Evolutionary conservation across 2,888 invertebrate genomes (phyloP).

Genomic region (Idaea dimidiata): DNA sequence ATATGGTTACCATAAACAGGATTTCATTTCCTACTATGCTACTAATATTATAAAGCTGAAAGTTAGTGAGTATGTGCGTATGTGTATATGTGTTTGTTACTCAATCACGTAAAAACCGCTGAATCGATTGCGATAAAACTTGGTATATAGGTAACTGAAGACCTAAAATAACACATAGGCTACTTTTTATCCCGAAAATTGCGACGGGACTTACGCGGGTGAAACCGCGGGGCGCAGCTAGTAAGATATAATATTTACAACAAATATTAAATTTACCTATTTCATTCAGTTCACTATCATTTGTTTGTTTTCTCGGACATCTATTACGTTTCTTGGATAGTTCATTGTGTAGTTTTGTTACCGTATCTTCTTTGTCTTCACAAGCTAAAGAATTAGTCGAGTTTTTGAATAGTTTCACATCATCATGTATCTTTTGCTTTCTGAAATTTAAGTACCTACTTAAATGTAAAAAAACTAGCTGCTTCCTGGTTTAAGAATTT

Average conservation of each 20-base stretch:
- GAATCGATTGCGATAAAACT: no score
- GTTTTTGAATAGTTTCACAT: constrained; percentile 69
- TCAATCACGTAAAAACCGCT: no score
- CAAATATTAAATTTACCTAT: constrained; percentile 37
- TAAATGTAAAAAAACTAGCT: no score
- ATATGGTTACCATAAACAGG: no score
- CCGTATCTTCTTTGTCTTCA: constrained; percentile 55
- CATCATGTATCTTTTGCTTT: constrained; percentile 62
- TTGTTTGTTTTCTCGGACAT: constrained; percentile 39
- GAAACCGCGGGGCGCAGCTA: background rate
- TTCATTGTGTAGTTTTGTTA: constrained; percentile 55
- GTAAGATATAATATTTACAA: background rate
- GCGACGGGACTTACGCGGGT: no score
- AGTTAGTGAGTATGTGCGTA: no score
- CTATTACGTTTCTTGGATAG: constrained; percentile 51
- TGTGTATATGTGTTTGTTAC: no score
- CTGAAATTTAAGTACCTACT: constrained; percentile 46
- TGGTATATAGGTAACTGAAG: no score
- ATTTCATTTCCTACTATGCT: background rate
- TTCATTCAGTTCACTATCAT: constrained; percentile 37
- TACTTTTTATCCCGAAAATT: no score
- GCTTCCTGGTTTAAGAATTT: no score
- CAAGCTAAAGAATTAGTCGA: constrained; percentile 63
- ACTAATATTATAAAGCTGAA: no score
- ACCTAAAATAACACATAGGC: no score